Percentiles rank a stretch among this genome's conserved stretches.
phyloP scores from a whole-genome alignment of 2,113 vertebrate species.

The Pollimyrus isidori region DNA sequence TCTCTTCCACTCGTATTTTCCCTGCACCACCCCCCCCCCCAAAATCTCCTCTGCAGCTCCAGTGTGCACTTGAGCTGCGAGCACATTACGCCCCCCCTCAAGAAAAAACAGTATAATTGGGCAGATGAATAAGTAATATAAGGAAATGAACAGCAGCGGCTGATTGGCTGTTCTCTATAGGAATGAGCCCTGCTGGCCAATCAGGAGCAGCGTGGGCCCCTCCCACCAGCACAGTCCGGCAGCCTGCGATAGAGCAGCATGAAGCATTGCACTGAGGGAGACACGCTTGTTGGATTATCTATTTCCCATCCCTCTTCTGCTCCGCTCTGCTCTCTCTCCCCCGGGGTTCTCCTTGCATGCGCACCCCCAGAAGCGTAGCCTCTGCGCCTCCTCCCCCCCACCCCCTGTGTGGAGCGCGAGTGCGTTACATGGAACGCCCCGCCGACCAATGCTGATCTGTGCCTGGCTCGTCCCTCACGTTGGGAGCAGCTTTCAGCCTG shows the following conservation, averaged over 20 bases:
- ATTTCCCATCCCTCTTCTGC: neutral
- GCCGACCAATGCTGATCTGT: neutral
- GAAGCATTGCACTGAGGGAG: constrained; percentile 2
- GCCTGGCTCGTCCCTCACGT: neutral
- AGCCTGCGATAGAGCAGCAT: neutral
- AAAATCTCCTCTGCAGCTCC: neutral
- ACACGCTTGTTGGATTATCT: neutral
- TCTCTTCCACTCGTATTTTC: neutral
- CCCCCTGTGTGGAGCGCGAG: neutral
- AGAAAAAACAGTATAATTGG: neutral
- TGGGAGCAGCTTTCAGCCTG: neutral
- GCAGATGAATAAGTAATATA: neutral
- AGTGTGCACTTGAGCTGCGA: neutral
- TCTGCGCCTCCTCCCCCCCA: neutral
- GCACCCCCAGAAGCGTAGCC: neutral
- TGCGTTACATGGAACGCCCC: neutral
- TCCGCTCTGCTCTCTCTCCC: neutral
- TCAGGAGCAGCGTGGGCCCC: neutral
- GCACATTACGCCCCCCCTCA: neutral
- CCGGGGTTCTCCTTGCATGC: neutral
- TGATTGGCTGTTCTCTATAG: neutral
- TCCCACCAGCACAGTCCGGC: neutral
- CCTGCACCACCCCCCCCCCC: too few relatives aligned
- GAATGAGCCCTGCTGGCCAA: neutral
- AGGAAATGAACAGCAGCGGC: neutral